phyloP scores from a whole-genome alignment of 2,888 invertebrate genomes.

The Petrolisthes manimaculis region DNA sequence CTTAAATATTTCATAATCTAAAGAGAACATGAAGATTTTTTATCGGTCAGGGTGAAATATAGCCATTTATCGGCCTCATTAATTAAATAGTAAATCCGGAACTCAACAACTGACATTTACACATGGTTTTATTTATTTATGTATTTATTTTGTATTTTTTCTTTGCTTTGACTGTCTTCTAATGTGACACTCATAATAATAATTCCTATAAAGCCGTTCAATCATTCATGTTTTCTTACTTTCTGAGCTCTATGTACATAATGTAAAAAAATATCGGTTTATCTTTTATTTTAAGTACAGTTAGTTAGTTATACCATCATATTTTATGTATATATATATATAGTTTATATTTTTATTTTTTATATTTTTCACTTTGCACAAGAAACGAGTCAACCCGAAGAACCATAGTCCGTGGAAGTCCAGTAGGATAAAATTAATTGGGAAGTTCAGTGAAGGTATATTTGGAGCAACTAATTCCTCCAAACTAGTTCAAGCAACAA shows the following conservation, averaged over 20 bases:
- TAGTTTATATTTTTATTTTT: too few species aligned
- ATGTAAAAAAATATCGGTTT: constrained; percentile 4
- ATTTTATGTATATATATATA: too few species aligned
- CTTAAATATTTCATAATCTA: constrained; percentile 11
- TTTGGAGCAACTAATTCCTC: neutral
- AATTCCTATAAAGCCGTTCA: neutral
- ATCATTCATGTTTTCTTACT: constrained; percentile 12
- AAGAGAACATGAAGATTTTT: constrained; percentile 18
- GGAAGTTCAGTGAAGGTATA: neutral
- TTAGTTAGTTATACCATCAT: neutral
- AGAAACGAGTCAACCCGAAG: neutral
- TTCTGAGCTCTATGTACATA: neutral
- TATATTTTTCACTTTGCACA: neutral
- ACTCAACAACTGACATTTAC: too few species aligned
- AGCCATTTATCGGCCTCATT: too few species aligned
- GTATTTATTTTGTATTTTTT: too few species aligned
- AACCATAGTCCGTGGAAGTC: constrained; percentile 11
- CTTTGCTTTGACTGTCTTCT: too few species aligned
- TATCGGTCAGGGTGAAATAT: neutral
- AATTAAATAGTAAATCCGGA: too few species aligned
- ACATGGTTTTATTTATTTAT: too few species aligned
- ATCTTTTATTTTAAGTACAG: constrained; percentile 6
- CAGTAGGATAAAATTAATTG: neutral
- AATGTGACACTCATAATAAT: too few species aligned
- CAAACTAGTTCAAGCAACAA: too few species aligned